Percentiles rank a stretch among this genome's conserved stretches.
These are phyloP conservation scores for Mastacembelus armatus DNA, from an alignment of 2,797 vertebrate genomes.

Conservation along the genomic window DNA sequence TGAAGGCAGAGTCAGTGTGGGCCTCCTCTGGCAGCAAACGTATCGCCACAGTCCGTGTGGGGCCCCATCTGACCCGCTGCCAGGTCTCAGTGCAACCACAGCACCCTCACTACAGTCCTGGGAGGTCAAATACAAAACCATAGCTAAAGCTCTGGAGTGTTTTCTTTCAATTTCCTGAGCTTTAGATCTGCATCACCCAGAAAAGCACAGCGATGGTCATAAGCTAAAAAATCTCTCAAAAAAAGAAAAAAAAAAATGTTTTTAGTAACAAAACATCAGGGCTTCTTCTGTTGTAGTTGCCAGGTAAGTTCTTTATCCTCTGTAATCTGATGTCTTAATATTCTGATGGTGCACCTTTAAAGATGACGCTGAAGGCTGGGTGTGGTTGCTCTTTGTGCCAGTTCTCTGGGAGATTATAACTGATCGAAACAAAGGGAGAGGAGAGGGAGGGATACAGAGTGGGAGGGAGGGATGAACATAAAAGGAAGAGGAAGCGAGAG, in stretches of 20 bases:
- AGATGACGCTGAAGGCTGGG: constrained; percentile 42
- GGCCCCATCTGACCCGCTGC: constrained; percentile 52
- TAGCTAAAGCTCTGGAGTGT: constrained; percentile 38
- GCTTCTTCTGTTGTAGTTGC: constrained; percentile 2
- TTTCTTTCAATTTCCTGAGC: constrained; percentile 43
- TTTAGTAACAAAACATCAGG: constrained; percentile 1
- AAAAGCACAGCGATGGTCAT: constrained; percentile 4
- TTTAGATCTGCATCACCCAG: constrained; percentile 18
- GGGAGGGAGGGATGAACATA: constrained; percentile 31
- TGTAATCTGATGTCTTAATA: constrained; percentile 29
- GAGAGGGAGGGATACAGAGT: constrained; percentile 30
- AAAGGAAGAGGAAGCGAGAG: constrained; percentile 32
- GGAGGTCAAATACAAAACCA: constrained; percentile 73
- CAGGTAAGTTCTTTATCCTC: constrained; percentile 19
- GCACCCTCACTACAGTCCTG: constrained; percentile 32
- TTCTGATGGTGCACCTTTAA: constrained; percentile 27
- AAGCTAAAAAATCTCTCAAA: constrained; percentile 7
- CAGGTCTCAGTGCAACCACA: constrained; percentile 56
- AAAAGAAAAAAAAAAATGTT: constrained; percentile 2
- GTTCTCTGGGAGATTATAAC: constrained; percentile 40
- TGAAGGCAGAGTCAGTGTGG: constrained; percentile 68
- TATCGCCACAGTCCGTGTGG: constrained; percentile 75
- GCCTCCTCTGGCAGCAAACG: constrained; percentile 84
- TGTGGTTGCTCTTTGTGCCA: constrained; percentile 51
- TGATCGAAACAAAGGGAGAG: constrained; percentile 62